Evolutionary conservation across 2,888 invertebrate species (phyloP).

Genomic region (Lepetodrilus schrolli): DNA sequence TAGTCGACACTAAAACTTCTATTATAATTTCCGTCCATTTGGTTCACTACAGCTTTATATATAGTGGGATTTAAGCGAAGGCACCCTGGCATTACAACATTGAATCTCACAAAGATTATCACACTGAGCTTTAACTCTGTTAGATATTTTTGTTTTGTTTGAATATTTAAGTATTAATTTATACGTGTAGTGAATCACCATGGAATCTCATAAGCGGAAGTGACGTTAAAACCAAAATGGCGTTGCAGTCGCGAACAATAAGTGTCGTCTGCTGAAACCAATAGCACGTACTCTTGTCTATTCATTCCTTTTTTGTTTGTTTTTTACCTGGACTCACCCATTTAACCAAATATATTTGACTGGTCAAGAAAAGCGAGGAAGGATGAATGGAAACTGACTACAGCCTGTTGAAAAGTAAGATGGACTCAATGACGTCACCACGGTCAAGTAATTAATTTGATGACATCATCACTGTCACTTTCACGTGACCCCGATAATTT

Average conservation of each 20-base stretch:
- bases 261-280: conserved; percentile 23
- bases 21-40: conserved; percentile 19
- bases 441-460: background rate
- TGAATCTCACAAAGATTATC: too few species aligned
- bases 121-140: too few species aligned
- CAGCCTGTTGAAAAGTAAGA: background rate
- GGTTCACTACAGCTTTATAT: background rate
- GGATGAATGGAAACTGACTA: too few species aligned
- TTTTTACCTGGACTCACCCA: too few species aligned
- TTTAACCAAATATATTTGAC: too few species aligned
- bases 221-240: conserved; percentile 4
- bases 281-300: conserved; percentile 19
- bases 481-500: background rate
- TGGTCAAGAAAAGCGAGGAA: too few species aligned
- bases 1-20: conserved; percentile 18
- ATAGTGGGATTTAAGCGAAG: background rate
- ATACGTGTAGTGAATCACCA: conserved; percentile 3
- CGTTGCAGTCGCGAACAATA: background rate
- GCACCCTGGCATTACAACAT: too few species aligned
- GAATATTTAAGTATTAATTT: too few species aligned
- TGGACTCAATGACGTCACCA: background rate
- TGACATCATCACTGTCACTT: background rate
- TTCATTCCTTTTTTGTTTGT: conserved; percentile 13
- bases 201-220: conserved; percentile 19
- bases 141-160: too few species aligned